A percentile compares a stretch with the other conserved stretches of the same genome.
phyloP scores from a whole-genome alignment of 2,888 invertebrate genomes.

The Brachycybe producta region DNA sequence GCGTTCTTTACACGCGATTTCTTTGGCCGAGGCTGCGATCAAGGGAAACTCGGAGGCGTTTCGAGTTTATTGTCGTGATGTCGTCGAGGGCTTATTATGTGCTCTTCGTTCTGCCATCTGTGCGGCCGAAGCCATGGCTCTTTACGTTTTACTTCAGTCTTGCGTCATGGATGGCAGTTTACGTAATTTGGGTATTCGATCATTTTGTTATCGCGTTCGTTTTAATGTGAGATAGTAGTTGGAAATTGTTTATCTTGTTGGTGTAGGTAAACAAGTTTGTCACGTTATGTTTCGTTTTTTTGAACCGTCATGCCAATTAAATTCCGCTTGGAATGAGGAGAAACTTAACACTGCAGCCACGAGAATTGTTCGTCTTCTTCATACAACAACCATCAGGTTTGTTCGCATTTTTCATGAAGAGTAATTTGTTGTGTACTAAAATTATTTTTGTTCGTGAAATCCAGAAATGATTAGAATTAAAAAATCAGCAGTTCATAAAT shows the following conservation, averaged over 20 bases:
- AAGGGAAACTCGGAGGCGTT: conserved; percentile 41
- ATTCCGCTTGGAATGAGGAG: conserved; percentile 61
- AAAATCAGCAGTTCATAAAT: too few species aligned
- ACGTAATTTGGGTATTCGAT: conserved; percentile 27
- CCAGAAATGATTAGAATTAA: too few species aligned
- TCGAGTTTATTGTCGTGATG: conserved; percentile 43
- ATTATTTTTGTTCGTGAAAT: too few species aligned
- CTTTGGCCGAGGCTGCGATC: conserved; percentile 30
- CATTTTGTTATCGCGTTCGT: too few species aligned
- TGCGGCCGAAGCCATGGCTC: conserved; percentile 49
- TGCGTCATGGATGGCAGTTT: conserved; percentile 39
- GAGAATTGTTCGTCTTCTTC: conserved; percentile 49
- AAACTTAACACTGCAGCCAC: conserved; percentile 46
- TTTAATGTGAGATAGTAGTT: too few species aligned
- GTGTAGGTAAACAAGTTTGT: neutral
- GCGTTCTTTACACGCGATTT: conserved; percentile 28
- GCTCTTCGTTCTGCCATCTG: conserved; percentile 64
- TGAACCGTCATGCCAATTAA: conserved; percentile 67
- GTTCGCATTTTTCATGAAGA: too few species aligned
- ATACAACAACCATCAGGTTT: conserved; percentile 37
- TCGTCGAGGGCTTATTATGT: conserved; percentile 46
- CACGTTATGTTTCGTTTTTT: conserved; percentile 58
- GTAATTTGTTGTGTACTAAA: neutral
- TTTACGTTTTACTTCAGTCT: conserved; percentile 48
- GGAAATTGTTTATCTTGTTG: too few species aligned